Evolutionary conservation across 2,888 invertebrate species (phyloP).

Genomic region (Eupithecia centaureata): DNA sequence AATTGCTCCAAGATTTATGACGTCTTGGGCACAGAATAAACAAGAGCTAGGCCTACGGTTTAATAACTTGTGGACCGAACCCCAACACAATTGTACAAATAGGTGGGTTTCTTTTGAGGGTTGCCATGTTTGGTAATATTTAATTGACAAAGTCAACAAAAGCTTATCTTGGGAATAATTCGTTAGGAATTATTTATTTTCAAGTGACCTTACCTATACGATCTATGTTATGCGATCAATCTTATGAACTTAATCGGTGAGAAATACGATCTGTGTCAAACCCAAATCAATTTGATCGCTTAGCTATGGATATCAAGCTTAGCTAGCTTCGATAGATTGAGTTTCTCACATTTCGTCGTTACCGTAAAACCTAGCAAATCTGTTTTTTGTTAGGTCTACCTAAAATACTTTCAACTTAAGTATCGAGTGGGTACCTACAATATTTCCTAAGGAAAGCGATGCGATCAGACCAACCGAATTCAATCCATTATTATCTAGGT

Average conservation of each 20-base stretch:
- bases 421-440: no score
- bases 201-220: not conserved
- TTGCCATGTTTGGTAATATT: not conserved
- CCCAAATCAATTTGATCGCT: not conserved
- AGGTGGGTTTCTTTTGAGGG: not conserved
- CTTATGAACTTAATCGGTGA: not conserved
- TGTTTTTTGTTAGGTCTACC: no score
- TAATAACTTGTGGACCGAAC: slow-evolving; percentile 13
- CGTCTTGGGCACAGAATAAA: slow-evolving; percentile 27
- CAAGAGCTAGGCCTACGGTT: slow-evolving; percentile 12
- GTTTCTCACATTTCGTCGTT: no score
- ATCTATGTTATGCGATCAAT: not conserved
- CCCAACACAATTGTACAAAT: not conserved
- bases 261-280: not conserved
- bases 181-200: not conserved
- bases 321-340: no score
- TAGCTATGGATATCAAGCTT: not conserved
- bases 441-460: no score
- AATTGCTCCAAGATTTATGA: slow-evolving; percentile 31
- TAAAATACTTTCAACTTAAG: no score
- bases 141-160: not conserved
- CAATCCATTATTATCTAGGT: no score
- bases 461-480: no score
- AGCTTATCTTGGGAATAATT: not conserved
- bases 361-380: no score